phyloP scores from a whole-genome alignment of 2,113 vertebrate genomes.

The Notarius lentiginosus region DNA sequence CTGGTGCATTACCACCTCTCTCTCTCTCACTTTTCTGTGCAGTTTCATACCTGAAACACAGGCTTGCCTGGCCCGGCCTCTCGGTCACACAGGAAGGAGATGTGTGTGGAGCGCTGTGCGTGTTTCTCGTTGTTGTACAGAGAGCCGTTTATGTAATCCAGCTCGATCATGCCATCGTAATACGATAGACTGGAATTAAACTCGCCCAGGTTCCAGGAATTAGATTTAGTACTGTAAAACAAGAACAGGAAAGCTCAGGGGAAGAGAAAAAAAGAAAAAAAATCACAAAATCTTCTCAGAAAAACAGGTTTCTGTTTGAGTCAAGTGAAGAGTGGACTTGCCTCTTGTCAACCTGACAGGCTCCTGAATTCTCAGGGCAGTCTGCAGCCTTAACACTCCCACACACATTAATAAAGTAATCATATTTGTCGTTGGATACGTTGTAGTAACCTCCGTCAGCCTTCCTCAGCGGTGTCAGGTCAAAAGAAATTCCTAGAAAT shows the following conservation, averaged over 20 bases:
- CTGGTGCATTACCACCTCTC: neutral
- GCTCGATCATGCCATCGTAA: conserved; percentile 89
- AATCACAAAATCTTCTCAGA: neutral
- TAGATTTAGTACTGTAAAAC: conserved; percentile 41
- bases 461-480: conserved; percentile 83
- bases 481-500: conserved; percentile 81
- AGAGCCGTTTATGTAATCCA: conserved; percentile 83
- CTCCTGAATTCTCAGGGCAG: conserved; percentile 77
- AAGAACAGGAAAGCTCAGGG: conserved; percentile 10
- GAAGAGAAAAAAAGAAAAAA: neutral
- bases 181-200: conserved; percentile 83
- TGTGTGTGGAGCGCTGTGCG: conserved; percentile 79
- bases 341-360: conserved; percentile 82
- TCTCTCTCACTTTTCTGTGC: neutral
- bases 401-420: conserved; percentile 86
- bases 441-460: conserved; percentile 66
- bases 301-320: neutral
- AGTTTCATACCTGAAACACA: conserved; percentile 83
- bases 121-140: conserved; percentile 80
- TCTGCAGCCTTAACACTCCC: conserved; percentile 60
- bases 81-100: conserved; percentile 91
- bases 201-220: conserved; percentile 82
- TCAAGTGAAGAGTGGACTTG: conserved; percentile 53
- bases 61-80: conserved; percentile 79
- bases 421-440: conserved; percentile 69